Evolutionary conservation across 92 coral and sea anemone species (phyloP), one percentile per base, ranked within the genome.

Genomic region (Desmophyllum pertusum): DNA sequence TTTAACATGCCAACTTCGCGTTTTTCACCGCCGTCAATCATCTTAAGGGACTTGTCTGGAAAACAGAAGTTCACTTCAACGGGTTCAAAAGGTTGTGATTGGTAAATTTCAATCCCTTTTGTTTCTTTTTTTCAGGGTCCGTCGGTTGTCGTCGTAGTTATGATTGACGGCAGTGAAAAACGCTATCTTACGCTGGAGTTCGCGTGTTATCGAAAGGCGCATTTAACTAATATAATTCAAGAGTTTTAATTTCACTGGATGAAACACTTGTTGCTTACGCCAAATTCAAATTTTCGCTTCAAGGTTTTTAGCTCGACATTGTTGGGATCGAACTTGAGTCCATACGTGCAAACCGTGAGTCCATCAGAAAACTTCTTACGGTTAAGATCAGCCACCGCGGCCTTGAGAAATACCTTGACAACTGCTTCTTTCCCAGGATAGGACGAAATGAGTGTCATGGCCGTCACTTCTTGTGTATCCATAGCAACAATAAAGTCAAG

Each of bases 391-490:
- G 85, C 80, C 37, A 80, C 68, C 17, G 95, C 93, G 3, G 90
- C 88, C 37, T 84, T 87, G 81, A 67, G 72, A 43, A 95, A 91
- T 15, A 70, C 85, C 67, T 84, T 88, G 30, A 85, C 67, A 5
- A 73, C 86, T 2, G 90, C 84, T 27, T 91, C 93, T 67, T 70
- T 91, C 17, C 97, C 97, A 33, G 97, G 95, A 42, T 87, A 84
- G 53, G 90, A 86, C 25, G 91, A 90, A 68, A 95, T 83, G n/a
- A 94, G 82, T 74, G 92, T 88, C 81, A 85, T 29, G 50, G 98
- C 90, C 25, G 89, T 87, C 35, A 78, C 84, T 61, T 91, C 97
- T 66, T 95, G 92, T 79, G 88, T 91, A 30, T 95, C 95, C 81
- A 93, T 86, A 31, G 95, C 94, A 36, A 48, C 61, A 75, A 93